These are phyloP conservation scores for Latrodectus elegans DNA, from an alignment of 2,888 invertebrate genomes.

Conservation along the genomic window DNA sequence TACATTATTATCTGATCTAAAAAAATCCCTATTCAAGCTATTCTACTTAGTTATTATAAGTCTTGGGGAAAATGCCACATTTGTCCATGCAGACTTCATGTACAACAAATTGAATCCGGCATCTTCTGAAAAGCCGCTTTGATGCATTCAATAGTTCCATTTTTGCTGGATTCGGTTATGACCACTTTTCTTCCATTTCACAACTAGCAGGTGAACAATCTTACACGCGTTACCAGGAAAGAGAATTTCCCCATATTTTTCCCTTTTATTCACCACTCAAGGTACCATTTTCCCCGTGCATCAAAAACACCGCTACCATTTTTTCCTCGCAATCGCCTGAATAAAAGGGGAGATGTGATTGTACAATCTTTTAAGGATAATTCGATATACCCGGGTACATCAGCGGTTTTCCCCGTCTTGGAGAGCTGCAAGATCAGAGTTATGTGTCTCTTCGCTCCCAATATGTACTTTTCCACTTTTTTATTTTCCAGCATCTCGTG, in stretches of 20 bases:
- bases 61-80: too few relatives aligned
- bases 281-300: constrained; percentile 35
- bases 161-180: neutral
- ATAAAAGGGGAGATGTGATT: constrained; percentile 62
- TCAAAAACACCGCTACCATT: constrained; percentile 49
- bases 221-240: neutral
- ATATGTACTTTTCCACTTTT: constrained; percentile 26
- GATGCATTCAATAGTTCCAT: neutral
- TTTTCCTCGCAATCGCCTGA: constrained; percentile 29
- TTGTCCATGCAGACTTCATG: too few relatives aligned
- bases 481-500: constrained; percentile 23
- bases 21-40: too few relatives aligned
- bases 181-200: neutral
- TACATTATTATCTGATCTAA: too few relatives aligned
- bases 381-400: constrained; percentile 60
- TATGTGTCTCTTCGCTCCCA: constrained; percentile 11
- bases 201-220: neutral
- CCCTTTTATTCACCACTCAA: constrained; percentile 10
- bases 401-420: constrained; percentile 46
- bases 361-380: constrained; percentile 69
- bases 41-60: too few relatives aligned
- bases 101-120: too few relatives aligned
- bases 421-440: neutral
- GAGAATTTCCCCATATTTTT: neutral
- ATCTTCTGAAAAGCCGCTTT: neutral